A percentile compares a stretch with the other conserved stretches of the same genome.
Evolutionary conservation across 2,113 vertebrate genomes (phyloP).

Genomic region (Lepus europaeus): DNA sequence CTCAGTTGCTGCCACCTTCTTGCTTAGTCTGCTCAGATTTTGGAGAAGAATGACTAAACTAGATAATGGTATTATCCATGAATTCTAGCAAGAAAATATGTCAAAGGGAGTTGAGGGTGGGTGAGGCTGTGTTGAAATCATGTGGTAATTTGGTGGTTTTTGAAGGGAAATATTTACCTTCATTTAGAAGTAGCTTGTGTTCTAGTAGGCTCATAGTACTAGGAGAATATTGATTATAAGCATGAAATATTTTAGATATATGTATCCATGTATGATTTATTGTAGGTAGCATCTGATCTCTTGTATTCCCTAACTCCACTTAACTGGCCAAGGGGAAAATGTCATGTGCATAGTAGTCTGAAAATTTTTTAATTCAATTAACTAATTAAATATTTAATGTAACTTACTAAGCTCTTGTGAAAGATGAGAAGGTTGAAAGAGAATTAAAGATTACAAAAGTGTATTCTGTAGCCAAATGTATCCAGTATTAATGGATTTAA

Average conservation of each 20-base stretch:
- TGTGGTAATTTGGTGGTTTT: not conserved
- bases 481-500: slow-evolving; percentile 44
- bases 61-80: not conserved
- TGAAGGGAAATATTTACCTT: not conserved
- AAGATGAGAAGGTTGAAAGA: not conserved
- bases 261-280: not conserved
- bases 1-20: not conserved
- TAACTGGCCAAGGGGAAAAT: not conserved
- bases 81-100: not conserved
- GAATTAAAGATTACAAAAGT: not conserved
- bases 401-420: not conserved
- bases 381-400: slow-evolving; percentile 31
- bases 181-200: not conserved
- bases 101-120: not conserved
- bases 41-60: not conserved
- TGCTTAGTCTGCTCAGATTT: not conserved
- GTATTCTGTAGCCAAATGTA: not conserved
- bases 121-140: not conserved
- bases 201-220: not conserved
- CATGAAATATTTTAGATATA: slow-evolving; percentile 40
- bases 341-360: not conserved
- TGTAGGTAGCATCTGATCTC: not conserved
- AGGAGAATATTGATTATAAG: slow-evolving; percentile 35
- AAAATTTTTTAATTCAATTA: slow-evolving; percentile 2
- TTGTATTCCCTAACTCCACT: not conserved